Evolutionary conservation across 2,888 invertebrate genomes (phyloP), one percentile per base, ranked within the genome.

Genomic region (Aquatica leii): DNA sequence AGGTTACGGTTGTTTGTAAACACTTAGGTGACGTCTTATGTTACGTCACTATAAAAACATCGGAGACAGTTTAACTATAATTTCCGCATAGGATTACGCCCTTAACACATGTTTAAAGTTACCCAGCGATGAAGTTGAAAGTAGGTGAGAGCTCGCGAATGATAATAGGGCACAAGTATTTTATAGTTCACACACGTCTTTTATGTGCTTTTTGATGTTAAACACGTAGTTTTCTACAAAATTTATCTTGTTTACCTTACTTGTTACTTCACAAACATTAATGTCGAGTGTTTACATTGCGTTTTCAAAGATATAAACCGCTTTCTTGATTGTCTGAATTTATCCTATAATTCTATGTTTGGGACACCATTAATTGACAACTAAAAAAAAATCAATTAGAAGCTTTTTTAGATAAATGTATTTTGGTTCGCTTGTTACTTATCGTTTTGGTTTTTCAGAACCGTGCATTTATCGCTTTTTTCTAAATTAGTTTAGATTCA

Each of bases 91-190:
- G 46, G 17, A 46, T 46, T 46, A 15, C 34, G 24, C 34, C 31
- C 50, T 50, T 34, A n/a, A 50, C 48, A 24, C 48, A 24, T 24
- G 24, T 24, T 24, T 34, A 14, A 18, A 24, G 57, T 52, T 20
- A 51, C 40, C 49, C 49, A 18, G 54, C 43, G 58, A 50, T 58
- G 15, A 24, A 49, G 57, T 49, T 62, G 62, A 41, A 62, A 62
- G 62, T 62, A 48, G 62, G 58, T 62, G 46, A 79, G 79, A 71
- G 79, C 80, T 79, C 78, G 76, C 77, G 77, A 76, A 72, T 77
- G 77, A 78, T 79, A 79, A 80, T 80, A 76, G 77, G 77, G 67
- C 76, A 78, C 78, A 79, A 79, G 80, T 79, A 79, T 69, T 69
- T 69, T 63, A 54, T 65, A 67, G 77, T 77, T 78, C 74, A 76